These are phyloP conservation scores for Euclidia mi DNA, from an alignment of 2,888 invertebrate genomes.

Conservation along the genomic window DNA sequence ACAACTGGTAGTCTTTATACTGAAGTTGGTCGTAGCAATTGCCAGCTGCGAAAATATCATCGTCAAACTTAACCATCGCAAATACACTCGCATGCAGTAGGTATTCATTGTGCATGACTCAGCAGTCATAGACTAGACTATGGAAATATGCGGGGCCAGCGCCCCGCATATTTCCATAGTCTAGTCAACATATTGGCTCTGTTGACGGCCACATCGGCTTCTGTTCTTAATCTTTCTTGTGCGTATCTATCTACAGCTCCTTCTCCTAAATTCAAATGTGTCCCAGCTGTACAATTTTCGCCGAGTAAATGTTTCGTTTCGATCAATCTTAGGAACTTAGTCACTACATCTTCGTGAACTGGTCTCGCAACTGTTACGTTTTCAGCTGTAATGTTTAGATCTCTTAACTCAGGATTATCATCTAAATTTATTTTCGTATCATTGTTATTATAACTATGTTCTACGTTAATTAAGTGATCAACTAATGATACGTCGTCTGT, in stretches of 20 bases:
- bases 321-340: conserved; percentile 96
- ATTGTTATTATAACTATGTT: conserved; percentile 82
- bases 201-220: conserved; percentile 98
- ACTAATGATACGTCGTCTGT: conserved; percentile 68
- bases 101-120: conserved; percentile 96
- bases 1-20: too few species aligned
- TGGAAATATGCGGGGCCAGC: too few species aligned
- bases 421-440: conserved; percentile 73
- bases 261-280: conserved; percentile 97
- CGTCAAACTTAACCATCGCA: conserved; percentile 98
- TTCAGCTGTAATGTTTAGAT: conserved; percentile 53
- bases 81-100: conserved; percentile 97
- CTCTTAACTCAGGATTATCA: conserved; percentile 60
- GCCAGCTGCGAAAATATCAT: conserved; percentile 98
- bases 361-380: conserved; percentile 74
- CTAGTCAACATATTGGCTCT: conserved; percentile 98
- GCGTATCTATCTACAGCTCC: conserved; percentile 98
- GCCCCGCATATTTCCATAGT: conserved; percentile 97
- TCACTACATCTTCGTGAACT: conserved; percentile 94
- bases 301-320: conserved; percentile 97
- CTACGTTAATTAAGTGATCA: conserved; percentile 83
- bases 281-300: conserved; percentile 98
- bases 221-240: conserved; percentile 96
- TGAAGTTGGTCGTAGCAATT: too few species aligned
- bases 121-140: too few species aligned